Evolutionary conservation across 37 sponge, comb jelly and placozoan genomes (phyloP).

Genomic region (Axinella damicornis): DNA sequence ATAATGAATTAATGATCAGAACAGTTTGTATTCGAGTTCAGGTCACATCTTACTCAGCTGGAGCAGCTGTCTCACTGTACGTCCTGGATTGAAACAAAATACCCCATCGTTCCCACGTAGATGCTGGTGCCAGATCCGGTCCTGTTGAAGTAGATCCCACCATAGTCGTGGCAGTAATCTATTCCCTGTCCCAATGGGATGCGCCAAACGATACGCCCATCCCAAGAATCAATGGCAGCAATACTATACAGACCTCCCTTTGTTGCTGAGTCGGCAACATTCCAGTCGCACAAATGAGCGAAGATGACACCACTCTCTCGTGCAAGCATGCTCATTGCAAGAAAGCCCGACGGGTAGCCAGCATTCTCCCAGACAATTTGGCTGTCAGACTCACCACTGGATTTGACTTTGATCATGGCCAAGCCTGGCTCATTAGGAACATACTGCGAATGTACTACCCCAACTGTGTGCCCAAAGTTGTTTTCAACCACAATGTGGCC

Average conservation of each 20-base stretch:
- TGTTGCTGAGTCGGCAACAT: not conserved
- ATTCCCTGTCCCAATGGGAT: not conserved
- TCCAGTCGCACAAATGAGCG: not conserved
- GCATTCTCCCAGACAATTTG: slow-evolving; percentile 1
- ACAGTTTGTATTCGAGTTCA: too few relatives aligned
- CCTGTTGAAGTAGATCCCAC: slow-evolving; percentile 5
- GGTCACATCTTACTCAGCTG: too few relatives aligned
- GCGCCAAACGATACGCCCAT: slow-evolving; percentile 6
- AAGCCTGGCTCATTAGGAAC: not conserved
- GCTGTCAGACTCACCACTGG: not conserved
- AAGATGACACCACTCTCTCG: slow-evolving; percentile 12
- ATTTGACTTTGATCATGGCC: not conserved
- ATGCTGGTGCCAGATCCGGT: not conserved
- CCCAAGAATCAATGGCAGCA: not conserved
- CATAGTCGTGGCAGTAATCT: not conserved
- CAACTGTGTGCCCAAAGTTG: not conserved
- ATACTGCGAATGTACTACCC: not conserved
- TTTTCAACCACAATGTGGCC: not conserved
- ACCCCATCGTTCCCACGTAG: not conserved
- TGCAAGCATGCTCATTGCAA: not conserved
- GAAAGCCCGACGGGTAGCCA: not conserved
- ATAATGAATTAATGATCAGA: too few relatives aligned
- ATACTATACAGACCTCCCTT: not conserved
- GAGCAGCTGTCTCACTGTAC: too few relatives aligned
- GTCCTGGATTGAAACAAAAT: not conserved